A percentile compares a stretch with the other conserved stretches of the same genome.
These are phyloP conservation scores for Probosciger aterrimus DNA, from an alignment of 2,113 vertebrate species.

Conservation along the genomic window DNA sequence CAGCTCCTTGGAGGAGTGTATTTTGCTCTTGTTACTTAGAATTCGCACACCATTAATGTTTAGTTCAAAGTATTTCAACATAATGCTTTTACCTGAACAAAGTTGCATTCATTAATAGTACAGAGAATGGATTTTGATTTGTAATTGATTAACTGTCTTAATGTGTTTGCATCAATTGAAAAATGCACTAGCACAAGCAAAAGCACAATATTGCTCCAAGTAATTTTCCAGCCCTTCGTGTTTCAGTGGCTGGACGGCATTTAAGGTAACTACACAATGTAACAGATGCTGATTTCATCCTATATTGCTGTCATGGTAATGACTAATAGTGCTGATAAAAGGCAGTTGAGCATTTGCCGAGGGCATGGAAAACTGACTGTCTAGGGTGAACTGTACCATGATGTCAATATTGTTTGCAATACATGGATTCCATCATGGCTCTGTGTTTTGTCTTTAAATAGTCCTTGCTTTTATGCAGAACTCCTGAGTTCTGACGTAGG, in stretches of 20 bases:
- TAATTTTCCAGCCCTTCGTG: conserved; percentile 61
- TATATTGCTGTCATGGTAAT: conserved; percentile 54
- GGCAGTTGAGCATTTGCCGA: conserved; percentile 43
- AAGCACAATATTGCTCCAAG: conserved; percentile 38
- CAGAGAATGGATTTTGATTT: conserved; percentile 64
- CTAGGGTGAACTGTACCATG: not conserved
- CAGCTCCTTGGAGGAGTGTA: not conserved
- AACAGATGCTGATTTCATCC: conserved; percentile 53
- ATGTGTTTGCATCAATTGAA: conserved; percentile 53
- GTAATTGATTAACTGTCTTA: conserved; percentile 64
- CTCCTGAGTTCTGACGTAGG: not conserved
- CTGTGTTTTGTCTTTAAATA: not conserved
- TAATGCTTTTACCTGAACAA: not conserved
- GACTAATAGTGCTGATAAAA: conserved; percentile 54
- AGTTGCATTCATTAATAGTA: conserved; percentile 24
- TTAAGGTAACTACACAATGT: conserved; percentile 38
- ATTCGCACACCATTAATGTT: not conserved
- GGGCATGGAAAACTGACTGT: conserved; percentile 56
- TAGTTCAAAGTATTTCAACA: not conserved
- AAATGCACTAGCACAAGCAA: not conserved
- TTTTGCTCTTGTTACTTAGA: not conserved
- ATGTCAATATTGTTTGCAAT: not conserved
- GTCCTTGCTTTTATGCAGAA: not conserved
- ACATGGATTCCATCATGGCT: conserved; percentile 21
- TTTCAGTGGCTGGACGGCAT: conserved; percentile 52